Conservation (phyloP, 2,113 vertebrate genomes). For the Opisthocomus hoazin region DNA sequence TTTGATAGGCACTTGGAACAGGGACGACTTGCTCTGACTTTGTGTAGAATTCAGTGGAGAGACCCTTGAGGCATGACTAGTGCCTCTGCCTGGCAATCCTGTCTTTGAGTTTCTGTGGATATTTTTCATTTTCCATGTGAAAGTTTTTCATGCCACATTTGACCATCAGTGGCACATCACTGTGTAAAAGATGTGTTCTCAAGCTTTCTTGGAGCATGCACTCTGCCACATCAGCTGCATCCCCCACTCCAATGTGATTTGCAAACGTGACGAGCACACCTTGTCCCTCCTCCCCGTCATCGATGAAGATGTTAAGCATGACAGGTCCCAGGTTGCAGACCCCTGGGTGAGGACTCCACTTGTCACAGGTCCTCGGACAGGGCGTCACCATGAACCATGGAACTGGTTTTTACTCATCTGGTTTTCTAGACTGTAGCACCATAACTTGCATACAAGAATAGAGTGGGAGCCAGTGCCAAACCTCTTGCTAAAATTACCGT, state of each 20-base stretch:
- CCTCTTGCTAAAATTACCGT: neutral
- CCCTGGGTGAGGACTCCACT: neutral
- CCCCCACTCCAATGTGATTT: fast-evolving
- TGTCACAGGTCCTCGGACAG: neutral
- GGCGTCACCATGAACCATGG: fast-evolving
- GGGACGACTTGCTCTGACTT: neutral
- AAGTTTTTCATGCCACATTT: neutral
- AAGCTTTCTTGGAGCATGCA: neutral
- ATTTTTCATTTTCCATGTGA: neutral
- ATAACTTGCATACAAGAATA: neutral
- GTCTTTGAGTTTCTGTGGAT: neutral
- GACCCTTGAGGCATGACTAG: neutral
- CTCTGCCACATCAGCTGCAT: neutral
- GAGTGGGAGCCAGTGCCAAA: neutral
- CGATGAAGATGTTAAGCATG: neutral
- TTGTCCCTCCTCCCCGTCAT: neutral
- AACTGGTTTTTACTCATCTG: neutral
- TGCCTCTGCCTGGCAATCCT: neutral
- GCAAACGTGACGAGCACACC: neutral
- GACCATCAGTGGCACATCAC: neutral
- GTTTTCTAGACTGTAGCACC: neutral
- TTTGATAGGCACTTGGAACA: neutral
- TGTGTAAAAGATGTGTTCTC: neutral
- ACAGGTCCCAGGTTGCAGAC: neutral
- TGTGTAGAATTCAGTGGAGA: neutral